Conservation (phyloP, 2,113 vertebrate genomes). For the Emydura subglobosa region DNA sequence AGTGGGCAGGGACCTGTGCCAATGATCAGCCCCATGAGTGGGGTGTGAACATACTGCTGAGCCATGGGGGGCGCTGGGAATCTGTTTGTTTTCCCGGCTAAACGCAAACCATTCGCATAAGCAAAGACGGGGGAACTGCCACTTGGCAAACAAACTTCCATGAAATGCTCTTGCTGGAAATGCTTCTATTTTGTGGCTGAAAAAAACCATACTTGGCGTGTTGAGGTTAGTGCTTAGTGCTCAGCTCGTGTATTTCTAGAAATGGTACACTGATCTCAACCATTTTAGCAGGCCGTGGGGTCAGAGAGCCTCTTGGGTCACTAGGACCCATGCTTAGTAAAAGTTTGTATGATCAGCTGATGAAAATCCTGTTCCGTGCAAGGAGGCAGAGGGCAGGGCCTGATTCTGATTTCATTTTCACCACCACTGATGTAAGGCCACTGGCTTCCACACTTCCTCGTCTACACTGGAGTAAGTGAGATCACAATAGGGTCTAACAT, state of each 20-base stretch:
- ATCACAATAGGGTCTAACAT: background rate
- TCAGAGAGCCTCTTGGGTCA: background rate
- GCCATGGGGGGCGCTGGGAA: background rate
- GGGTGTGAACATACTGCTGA: background rate
- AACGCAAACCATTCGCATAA: background rate
- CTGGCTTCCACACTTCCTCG: background rate
- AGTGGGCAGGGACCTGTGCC: background rate
- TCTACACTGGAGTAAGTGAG: background rate
- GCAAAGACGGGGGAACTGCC: background rate
- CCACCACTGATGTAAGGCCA: background rate
- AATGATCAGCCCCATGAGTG: background rate
- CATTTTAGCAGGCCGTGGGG: background rate
- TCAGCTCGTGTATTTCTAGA: background rate
- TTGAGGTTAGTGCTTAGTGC: background rate
- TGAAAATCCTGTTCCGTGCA: background rate
- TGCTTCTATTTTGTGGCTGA: background rate
- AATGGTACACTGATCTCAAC: background rate
- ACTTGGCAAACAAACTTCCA: background rate
- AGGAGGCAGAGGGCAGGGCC: background rate
- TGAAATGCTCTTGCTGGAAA: background rate
- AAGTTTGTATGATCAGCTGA: background rate
- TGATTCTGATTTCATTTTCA: background rate
- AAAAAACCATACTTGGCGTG: background rate
- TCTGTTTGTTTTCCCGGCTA: background rate
- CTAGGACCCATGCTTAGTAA: background rate